Evolutionary conservation across 2,888 invertebrate species (phyloP), one percentile per base, ranked within the genome.

Genomic region (Leuctra nigra): DNA sequence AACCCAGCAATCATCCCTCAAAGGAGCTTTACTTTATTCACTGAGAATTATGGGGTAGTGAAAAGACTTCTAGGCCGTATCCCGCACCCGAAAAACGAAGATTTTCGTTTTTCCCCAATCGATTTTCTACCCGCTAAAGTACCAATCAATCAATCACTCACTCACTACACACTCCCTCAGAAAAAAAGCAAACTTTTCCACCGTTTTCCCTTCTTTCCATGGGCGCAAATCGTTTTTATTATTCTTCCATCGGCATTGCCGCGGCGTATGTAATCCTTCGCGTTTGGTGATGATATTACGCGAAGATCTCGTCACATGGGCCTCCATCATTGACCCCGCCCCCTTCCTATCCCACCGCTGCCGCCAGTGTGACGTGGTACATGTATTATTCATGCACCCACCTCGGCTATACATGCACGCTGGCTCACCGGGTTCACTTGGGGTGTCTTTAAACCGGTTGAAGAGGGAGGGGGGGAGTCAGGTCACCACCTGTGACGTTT

Each of bases 341-440:
- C 16, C 29, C 47, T 16, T n/a, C 44, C 44, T 44, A 20, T 23
- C 29, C 44, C 7, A 11, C 41, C 41, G 3, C 23, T 4, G 44
- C 23, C 23, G 22, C 22, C 22, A 20, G 22, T 44, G 22, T 23
- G 48, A 48, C 35, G 50, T 35, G 18, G 2, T 1, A 18, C 16
- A 50, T 50, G 50, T 50, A 35, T 50, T 50, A 50, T 50, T 50
- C 50, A 50, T 50, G 33, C 22, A 33, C 20, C 50, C 35, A 35
- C 35, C 33, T n/a, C n/a, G n/a, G n/a, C n/a, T n/a, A n/a, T n/a
- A n/a, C n/a, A 29, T 16, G 33, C 23, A 25, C 48, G 14, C 18
- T 35, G 35, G 18, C 50, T n/a, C 18, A 50, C 33, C 33, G n/a
- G 50, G 50, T 33, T 50, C 35, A 50, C 35, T 50, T 50, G 4